Conservation (phyloP, 1,140 invertebrate species). For the Euura lappo region DNA sequence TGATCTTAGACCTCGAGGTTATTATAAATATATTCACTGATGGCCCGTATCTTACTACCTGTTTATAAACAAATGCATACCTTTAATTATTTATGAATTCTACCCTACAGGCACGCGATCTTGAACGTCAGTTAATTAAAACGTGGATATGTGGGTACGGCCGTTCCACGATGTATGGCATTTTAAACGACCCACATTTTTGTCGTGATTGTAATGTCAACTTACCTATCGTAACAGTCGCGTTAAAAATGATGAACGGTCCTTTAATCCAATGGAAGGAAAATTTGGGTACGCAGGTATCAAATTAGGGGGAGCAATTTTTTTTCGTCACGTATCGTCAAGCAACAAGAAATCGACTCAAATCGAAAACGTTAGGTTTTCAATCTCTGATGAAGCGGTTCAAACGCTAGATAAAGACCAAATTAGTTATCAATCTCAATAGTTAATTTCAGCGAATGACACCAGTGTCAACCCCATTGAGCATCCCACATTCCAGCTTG, state of each 20-base stretch:
- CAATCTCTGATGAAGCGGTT: no score
- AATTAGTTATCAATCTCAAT: no score
- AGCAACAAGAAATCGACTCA: no score
- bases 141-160: not conserved
- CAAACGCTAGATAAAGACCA: no score
- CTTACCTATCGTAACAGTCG: not conserved
- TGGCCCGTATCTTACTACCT: not conserved
- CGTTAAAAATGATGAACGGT: not conserved
- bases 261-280: no score
- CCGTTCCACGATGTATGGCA: not conserved
- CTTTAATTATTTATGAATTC: not conserved
- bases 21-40: not conserved
- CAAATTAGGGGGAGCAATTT: no score
- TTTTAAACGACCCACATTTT: not conserved
- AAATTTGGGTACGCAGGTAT: no score
- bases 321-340: no score
- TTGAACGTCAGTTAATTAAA: not conserved
- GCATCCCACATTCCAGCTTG: no score
- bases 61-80: conserved; percentile 1
- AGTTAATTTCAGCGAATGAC: no score
- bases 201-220: not conserved
- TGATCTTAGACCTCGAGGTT: not conserved
- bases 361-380: no score
- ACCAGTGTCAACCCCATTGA: no score
- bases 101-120: conserved; percentile 1